Conservation (phyloP, 1,140 invertebrate genomes). For the Pollicipes pollicipes region DNA sequence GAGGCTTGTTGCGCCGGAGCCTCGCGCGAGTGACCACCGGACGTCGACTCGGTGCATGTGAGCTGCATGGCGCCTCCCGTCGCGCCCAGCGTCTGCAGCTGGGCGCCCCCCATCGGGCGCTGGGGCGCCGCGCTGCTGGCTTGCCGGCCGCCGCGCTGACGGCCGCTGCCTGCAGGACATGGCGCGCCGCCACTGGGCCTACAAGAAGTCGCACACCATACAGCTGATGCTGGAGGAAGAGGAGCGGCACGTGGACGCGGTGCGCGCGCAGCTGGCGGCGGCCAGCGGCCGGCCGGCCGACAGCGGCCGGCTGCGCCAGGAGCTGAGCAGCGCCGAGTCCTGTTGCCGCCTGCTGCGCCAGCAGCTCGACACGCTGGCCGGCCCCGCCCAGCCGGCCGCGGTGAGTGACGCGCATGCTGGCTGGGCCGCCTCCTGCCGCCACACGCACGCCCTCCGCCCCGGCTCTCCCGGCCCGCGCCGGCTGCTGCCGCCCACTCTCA, state of each 20-base stretch:
- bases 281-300: neutral
- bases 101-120: too few species aligned
- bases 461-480: too few species aligned
- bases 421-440: too few species aligned
- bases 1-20: too few species aligned
- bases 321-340: neutral
- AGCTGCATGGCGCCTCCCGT: too few species aligned
- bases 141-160: too few species aligned
- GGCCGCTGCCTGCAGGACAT: neutral
- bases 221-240: constrained; percentile 5
- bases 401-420: neutral
- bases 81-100: too few species aligned
- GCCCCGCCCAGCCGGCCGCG: neutral
- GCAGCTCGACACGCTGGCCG: neutral
- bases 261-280: constrained; percentile 3
- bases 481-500: too few species aligned
- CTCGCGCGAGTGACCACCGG: too few species aligned
- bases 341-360: neutral
- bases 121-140: neutral
- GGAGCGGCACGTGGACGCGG: neutral
- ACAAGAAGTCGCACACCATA: neutral
- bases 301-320: neutral
- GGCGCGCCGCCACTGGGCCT: constrained; percentile 1
- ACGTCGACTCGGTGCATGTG: too few species aligned
- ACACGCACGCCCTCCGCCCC: neutral